Evolutionary conservation across 2,888 invertebrate species (phyloP).

Genomic region (Didymodactylos carnosus): DNA sequence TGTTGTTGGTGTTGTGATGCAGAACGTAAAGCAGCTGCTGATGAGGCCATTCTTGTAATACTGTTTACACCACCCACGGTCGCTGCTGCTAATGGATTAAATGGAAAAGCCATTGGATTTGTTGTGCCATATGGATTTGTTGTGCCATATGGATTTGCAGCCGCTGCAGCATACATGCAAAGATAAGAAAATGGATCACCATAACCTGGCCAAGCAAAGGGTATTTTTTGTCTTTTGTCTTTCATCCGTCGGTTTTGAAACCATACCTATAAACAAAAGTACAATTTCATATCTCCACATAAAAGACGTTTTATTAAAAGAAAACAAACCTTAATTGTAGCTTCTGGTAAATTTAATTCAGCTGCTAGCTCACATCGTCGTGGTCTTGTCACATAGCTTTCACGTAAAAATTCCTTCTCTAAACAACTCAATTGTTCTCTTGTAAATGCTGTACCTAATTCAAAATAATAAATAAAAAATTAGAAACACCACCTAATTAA

Average conservation of each 20-base stretch:
- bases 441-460: constrained; percentile 92
- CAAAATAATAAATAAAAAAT: no score
- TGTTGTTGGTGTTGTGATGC: no score
- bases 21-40: no score
- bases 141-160: background rate
- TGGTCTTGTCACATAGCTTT: constrained; percentile 89
- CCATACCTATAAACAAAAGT: constrained; percentile 53
- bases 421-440: constrained; percentile 70
- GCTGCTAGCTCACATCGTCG: constrained; percentile 79
- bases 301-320: background rate
- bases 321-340: constrained; percentile 70
- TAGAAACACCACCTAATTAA: no score
- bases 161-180: background rate
- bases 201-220: constrained; percentile 62
- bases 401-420: constrained; percentile 85
- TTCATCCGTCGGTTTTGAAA: constrained; percentile 92
- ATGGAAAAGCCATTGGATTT: background rate
- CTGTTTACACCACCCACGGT: no score
- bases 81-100: background rate
- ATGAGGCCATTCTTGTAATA: no score
- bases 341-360: constrained; percentile 74
- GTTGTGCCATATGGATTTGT: background rate
- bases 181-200: constrained; percentile 3
- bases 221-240: constrained; percentile 81
- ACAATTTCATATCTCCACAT: background rate